Evolutionary conservation across 2,113 vertebrate species (phyloP).

Genomic region (Micronycteris hirsuta): DNA sequence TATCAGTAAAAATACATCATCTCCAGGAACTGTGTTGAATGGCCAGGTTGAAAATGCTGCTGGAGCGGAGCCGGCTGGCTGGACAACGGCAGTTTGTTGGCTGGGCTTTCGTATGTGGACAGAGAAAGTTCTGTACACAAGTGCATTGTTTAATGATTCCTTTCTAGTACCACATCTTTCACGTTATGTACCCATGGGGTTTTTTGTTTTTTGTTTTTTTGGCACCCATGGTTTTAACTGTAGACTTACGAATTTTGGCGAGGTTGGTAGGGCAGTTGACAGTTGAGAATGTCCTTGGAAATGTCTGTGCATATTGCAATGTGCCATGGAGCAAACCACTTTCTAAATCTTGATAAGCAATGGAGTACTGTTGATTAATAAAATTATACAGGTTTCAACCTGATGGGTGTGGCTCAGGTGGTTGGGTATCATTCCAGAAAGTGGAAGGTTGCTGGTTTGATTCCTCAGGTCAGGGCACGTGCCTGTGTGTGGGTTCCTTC

Average conservation of each 20-base stretch:
- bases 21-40: conserved; percentile 48
- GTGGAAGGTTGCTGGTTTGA: too few species aligned
- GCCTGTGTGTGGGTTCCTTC: too few species aligned
- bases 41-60: conserved; percentile 42
- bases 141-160: not conserved
- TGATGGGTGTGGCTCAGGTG: too few species aligned
- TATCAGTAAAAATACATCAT: conserved; percentile 67
- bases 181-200: too few species aligned
- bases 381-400: not conserved
- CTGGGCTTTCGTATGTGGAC: not conserved
- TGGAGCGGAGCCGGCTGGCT: not conserved
- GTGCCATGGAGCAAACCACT: conserved; percentile 59
- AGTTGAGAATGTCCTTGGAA: conserved; percentile 56
- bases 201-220: too few species aligned
- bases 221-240: conserved; percentile 55
- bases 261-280: not conserved
- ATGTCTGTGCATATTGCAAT: conserved; percentile 17
- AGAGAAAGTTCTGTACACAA: conserved; percentile 36
- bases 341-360: conserved; percentile 61
- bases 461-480: too few species aligned
- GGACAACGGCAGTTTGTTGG: conserved; percentile 13
- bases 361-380: not conserved
- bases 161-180: not conserved
- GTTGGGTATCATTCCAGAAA: too few species aligned
- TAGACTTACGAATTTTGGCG: conserved; percentile 34